Evolutionary conservation across 2,888 invertebrate genomes (phyloP).

Genomic region (Hirtodrosophila confusa): DNA sequence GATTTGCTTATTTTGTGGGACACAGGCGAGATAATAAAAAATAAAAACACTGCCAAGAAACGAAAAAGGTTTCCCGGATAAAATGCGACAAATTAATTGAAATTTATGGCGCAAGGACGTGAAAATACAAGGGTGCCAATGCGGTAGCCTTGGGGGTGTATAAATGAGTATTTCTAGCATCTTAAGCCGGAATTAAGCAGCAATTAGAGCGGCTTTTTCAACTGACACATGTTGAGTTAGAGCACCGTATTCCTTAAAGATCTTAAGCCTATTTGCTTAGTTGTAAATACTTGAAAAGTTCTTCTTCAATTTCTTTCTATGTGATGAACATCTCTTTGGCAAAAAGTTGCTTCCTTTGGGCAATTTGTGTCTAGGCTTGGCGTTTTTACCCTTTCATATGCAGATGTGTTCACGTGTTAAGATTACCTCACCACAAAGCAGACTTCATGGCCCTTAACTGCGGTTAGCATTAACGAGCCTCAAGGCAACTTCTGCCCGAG

Average conservation of each 20-base stretch:
- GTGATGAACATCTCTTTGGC: no score
- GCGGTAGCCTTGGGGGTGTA: constrained; percentile 7
- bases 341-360: constrained; percentile 10
- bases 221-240: constrained; percentile 35
- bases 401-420: constrained; percentile 24
- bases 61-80: constrained; percentile 50
- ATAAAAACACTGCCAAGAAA: constrained; percentile 29
- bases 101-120: constrained; percentile 67
- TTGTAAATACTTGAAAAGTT: no score
- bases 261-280: neutral
- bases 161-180: constrained; percentile 9
- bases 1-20: constrained; percentile 58
- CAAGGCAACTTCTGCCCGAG: constrained; percentile 16
- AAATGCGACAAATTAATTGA: constrained; percentile 74
- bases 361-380: constrained; percentile 29
- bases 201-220: constrained; percentile 61
- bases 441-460: constrained; percentile 34
- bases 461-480: constrained; percentile 45
- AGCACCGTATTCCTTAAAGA: neutral
- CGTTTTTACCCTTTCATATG: constrained; percentile 25
- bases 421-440: constrained; percentile 25
- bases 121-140: constrained; percentile 25
- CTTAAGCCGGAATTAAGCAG: constrained; percentile 46
- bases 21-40: constrained; percentile 41
- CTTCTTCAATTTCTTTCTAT: no score